A percentile compares a stretch with the other conserved stretches of the same genome.
These are phyloP conservation scores for Anthonomus grandis DNA, from an alignment of 1,140 invertebrate species.

Conservation along the genomic window DNA sequence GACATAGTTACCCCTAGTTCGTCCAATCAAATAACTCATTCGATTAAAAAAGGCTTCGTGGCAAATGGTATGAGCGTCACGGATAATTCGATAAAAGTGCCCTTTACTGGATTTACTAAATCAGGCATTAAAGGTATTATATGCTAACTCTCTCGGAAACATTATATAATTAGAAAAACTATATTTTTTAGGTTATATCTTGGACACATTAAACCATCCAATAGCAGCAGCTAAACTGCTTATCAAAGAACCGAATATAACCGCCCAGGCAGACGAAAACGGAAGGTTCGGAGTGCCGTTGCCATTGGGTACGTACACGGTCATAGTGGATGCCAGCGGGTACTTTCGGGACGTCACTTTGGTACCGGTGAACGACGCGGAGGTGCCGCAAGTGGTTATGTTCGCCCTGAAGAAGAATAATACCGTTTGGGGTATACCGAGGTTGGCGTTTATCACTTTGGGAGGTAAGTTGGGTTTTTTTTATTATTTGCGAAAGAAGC, in stretches of 20 bases:
- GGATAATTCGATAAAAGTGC: constrained; percentile 18
- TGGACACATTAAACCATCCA: constrained; percentile 57
- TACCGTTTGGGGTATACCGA: constrained; percentile 66
- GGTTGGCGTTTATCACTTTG: constrained; percentile 69
- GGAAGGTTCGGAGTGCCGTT: constrained; percentile 60
- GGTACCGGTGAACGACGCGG: constrained; percentile 50
- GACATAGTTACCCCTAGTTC: too few species aligned
- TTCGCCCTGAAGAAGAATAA: constrained; percentile 65
- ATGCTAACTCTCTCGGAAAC: not conserved
- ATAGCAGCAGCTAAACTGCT: constrained; percentile 56
- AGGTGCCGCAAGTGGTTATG: constrained; percentile 55
- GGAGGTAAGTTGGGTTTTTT: constrained; percentile 63
- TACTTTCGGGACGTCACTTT: constrained; percentile 56
- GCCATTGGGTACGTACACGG: constrained; percentile 54
- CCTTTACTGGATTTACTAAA: constrained; percentile 20
- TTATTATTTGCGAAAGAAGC: not conserved
- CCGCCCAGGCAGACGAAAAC: constrained; percentile 50
- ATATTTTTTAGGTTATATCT: constrained; percentile 54
- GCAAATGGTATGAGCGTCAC: constrained; percentile 2
- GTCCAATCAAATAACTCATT: not conserved
- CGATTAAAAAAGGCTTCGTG: not conserved
- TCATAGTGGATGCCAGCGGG: constrained; percentile 56
- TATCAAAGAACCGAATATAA: constrained; percentile 50
- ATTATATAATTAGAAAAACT: not conserved
- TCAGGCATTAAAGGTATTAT: constrained; percentile 29